phyloP scores from a whole-genome alignment of 2,888 invertebrate genomes.

The Artemia sinica region DNA sequence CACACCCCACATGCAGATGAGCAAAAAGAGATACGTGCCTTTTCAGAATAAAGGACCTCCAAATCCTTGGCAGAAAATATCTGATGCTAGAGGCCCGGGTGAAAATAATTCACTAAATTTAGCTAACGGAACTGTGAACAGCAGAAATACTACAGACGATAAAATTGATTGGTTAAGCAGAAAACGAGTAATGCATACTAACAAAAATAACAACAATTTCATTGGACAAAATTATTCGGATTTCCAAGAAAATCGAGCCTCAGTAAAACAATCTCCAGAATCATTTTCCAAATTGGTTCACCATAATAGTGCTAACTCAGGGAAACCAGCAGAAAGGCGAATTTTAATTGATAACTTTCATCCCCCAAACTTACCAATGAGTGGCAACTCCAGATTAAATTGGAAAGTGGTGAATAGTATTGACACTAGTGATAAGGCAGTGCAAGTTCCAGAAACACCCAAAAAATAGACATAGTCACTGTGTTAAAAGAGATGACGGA shows the following conservation, averaged over 20 bases:
- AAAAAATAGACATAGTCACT: slow-evolving; percentile 9
- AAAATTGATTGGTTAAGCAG: slow-evolving; percentile 1
- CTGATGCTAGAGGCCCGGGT: not conserved
- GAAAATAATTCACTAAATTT: not conserved
- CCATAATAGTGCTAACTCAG: not conserved
- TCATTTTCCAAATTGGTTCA: too few species aligned
- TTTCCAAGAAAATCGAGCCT: not conserved
- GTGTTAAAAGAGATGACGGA: not conserved
- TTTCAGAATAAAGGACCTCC: slow-evolving; percentile 7
- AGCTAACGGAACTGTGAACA: slow-evolving; percentile 9
- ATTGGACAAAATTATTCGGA: slow-evolving; percentile 1
- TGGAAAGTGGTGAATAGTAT: not conserved
- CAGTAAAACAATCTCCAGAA: not conserved
- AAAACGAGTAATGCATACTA: not conserved
- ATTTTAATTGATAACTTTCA: not conserved
- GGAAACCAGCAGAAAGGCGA: not conserved
- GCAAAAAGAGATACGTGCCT: not conserved
- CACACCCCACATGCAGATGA: not conserved
- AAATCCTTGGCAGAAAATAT: slow-evolving; percentile 9
- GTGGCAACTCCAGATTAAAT: not conserved
- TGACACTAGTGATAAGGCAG: not conserved
- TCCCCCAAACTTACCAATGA: not conserved
- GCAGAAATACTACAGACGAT: not conserved
- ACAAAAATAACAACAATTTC: not conserved
- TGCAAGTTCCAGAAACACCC: slow-evolving; percentile 11